Percentiles rank a stretch among this genome's conserved stretches.
phyloP scores from a whole-genome alignment of 2,797 vertebrate species.

The Eulemur mongoz region DNA sequence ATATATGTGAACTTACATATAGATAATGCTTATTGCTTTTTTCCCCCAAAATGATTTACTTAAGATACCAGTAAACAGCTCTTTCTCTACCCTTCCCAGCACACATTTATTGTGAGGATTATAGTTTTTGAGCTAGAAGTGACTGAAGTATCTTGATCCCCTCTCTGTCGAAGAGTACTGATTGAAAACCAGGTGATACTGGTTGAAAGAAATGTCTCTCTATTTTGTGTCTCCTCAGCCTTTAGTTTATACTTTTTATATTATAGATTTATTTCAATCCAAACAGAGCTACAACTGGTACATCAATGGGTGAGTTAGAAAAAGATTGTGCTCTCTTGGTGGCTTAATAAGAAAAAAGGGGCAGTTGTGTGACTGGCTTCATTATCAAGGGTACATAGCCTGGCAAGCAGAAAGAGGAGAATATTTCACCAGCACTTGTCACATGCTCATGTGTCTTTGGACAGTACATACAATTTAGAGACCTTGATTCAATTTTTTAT shows the following conservation, averaged over 20 bases:
- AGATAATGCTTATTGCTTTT: neutral
- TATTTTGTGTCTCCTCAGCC: neutral
- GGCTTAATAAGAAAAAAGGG: neutral
- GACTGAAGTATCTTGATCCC: neutral
- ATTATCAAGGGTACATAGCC: neutral
- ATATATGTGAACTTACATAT: neutral
- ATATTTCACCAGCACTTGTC: neutral
- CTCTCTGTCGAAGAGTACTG: neutral
- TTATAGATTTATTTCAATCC: neutral
- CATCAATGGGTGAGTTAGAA: neutral
- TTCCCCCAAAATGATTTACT: neutral
- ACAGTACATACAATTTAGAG: neutral
- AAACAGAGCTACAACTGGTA: neutral
- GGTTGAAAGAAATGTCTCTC: neutral
- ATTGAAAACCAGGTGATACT: neutral
- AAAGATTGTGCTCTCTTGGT: neutral
- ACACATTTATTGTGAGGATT: neutral
- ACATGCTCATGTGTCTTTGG: neutral
- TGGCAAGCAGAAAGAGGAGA: neutral
- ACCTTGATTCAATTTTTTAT: neutral
- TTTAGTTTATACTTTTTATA: neutral
- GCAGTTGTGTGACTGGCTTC: neutral
- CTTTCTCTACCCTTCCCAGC: rapidly evolving
- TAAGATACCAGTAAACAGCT: neutral
- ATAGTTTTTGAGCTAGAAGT: neutral